phyloP scores from a whole-genome alignment of 2,797 vertebrate species.

The Lagorchestes hirsutus region DNA sequence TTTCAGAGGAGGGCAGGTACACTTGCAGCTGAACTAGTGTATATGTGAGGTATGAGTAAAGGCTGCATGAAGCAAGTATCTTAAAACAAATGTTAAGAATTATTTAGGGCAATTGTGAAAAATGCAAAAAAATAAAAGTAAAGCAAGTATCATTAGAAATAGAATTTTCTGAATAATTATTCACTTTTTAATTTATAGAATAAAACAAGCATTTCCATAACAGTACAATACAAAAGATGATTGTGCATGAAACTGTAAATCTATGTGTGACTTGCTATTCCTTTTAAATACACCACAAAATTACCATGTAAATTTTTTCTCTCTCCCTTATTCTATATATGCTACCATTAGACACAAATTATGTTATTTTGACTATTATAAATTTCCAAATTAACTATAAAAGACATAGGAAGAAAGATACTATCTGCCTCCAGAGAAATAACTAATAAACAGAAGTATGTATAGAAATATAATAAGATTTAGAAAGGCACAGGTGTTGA shows the following conservation, averaged over 20 bases:
- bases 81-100: neutral
- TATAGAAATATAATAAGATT: neutral
- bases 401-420: neutral
- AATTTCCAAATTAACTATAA: neutral
- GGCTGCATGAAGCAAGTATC: neutral
- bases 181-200: neutral
- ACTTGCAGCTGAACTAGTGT: neutral
- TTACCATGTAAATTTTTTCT: neutral
- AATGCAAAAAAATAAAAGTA: neutral
- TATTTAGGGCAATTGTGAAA: neutral
- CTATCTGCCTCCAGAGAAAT: neutral
- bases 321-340: neutral
- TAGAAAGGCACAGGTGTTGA: neutral
- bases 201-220: neutral
- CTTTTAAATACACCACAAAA: neutral
- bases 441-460: neutral
- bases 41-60: neutral
- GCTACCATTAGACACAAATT: neutral
- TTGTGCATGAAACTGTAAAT: neutral
- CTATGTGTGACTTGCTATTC: neutral
- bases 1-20: neutral
- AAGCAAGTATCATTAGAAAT: neutral
- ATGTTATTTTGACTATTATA: neutral
- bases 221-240: neutral
- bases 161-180: neutral